Evolutionary conservation across 2,113 vertebrate species (phyloP).

Genomic region (Opisthocomus hoazin): DNA sequence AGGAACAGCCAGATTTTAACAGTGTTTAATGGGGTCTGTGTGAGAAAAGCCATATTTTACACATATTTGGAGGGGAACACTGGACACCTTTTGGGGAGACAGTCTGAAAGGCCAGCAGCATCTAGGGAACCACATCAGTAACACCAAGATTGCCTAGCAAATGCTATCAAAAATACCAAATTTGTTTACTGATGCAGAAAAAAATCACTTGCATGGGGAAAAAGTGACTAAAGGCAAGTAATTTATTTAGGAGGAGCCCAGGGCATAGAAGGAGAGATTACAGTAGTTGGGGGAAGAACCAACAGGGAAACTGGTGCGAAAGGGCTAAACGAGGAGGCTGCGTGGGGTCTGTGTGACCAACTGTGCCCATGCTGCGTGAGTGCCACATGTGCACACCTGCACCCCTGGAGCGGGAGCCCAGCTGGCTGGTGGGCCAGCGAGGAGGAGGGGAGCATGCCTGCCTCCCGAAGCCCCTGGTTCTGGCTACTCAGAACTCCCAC

Average conservation of each 20-base stretch:
- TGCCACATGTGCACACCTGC: background rate
- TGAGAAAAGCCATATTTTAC: background rate
- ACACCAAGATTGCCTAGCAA: background rate
- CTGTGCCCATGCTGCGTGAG: too few relatives aligned
- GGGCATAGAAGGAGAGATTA: background rate
- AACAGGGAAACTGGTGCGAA: background rate
- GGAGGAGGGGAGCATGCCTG: background rate
- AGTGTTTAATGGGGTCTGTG: background rate
- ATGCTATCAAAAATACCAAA: background rate
- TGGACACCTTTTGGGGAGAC: background rate
- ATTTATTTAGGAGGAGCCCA: background rate
- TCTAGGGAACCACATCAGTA: background rate
- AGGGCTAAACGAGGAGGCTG: background rate
- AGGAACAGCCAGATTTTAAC: background rate
- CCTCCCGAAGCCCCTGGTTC: accelerated
- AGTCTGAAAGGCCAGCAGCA: background rate
- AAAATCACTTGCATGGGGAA: background rate
- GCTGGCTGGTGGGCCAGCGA: background rate
- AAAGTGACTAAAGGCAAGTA: background rate
- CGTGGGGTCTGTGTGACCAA: accelerated
- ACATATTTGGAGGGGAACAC: background rate
- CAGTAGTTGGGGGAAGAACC: background rate
- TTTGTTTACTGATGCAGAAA: background rate
- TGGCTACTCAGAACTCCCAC: background rate
- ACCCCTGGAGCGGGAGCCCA: background rate